Base-by-base conservation (phyloP, 2,797 vertebrate genomes). In the Luscinia luscinia region DNA sequence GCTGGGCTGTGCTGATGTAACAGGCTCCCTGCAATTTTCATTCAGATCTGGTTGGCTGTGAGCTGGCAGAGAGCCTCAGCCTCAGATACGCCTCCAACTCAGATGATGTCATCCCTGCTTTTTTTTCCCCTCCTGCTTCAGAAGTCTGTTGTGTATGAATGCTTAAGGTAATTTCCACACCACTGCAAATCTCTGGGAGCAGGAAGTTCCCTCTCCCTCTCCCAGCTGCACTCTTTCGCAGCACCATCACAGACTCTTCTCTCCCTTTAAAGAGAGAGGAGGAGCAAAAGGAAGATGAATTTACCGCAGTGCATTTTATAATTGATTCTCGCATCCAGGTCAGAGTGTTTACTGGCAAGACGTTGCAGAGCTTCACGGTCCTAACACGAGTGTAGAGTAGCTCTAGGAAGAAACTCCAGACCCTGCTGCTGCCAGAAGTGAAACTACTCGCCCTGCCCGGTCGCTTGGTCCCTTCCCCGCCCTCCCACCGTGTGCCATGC, bases 1-100 rank as follows among this genome's bases (percentile, higher is more conserved):
- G 97, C 93, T 96, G 95, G 96, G 94, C 88, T 91, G 62, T 95
- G 98, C 94, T 97, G 97, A 98, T 98, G 98, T 98, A 98, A 98
- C 95, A 34, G 73, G 88, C 92, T 97, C 61, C 91, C 94, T 95
- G 96, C 94, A 90, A 96, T 96, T 97, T 95, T 95, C 97, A 96
- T 98, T 96, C 96, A 96, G 83, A 93, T 96, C 94, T 96, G 96
- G 95, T 97, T 96, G 96, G 96, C 96, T 96, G 95, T 24, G 84
- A 94, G 95, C 87, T 94, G 94, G 94, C 97, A 89, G 89, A 55
- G 74, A 89, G 95, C 95, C 93, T 92, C 73, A 81, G 95, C 93
- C 90, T 92, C 70, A 72, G 95, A 92, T 94, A 97, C 95, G 95
- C 97, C 97, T 97, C 93, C 78, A 79, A 38, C 48, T 90, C 96